Evolutionary conservation across 1,140 invertebrate species (phyloP), one percentile per base, ranked within the genome.

Genomic region (Zeugodacus cucurbitae): DNA sequence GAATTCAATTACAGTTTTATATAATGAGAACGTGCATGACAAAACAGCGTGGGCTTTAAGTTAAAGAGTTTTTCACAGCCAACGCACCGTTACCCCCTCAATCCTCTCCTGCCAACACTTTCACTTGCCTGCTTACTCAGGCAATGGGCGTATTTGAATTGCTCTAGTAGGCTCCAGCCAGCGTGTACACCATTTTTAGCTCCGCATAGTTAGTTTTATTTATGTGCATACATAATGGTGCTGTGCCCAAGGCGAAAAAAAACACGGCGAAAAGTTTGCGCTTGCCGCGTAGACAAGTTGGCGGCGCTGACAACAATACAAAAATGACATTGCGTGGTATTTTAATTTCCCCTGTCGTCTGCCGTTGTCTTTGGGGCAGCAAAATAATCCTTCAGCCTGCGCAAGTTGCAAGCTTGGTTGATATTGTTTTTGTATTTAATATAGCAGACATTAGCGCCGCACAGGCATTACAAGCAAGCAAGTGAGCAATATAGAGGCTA

Each of bases 261-360:
- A 62, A 62, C 22, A 62, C 14, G 34, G 34, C 32, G 29, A 67
- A 41, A 74, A 37, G 17, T 22, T 74, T 41, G 20, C 17, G 34
- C 32, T 37, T 74, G 41, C 34, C 41, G 20, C 74, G 44, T n/a
- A 82, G 74, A 82, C 74, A 82, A 82, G 37, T 82, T 82, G 74
- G 74, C 74, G 74, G 41, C 74, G 74, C 0, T 82, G 74, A 44
- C 41, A 54, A 48, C 74, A 82, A 82, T 29, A n/a, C n/a, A 41
- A 48, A 41, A 82, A 82, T 82, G 44, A 20, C 74, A 82, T 82
- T 82, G 41, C 74, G n/a, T 48, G 74, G 74, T 48, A 82, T 82
- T 26, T 82, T 48, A 82, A 82, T 82, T 82, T 82, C 74, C 74
- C 74, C 11, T 48, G 44, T 7, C 41, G 74, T 14, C 70, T 14